phyloP scores from a whole-genome alignment of 2,888 invertebrate genomes.

The Lasiommata megera region DNA sequence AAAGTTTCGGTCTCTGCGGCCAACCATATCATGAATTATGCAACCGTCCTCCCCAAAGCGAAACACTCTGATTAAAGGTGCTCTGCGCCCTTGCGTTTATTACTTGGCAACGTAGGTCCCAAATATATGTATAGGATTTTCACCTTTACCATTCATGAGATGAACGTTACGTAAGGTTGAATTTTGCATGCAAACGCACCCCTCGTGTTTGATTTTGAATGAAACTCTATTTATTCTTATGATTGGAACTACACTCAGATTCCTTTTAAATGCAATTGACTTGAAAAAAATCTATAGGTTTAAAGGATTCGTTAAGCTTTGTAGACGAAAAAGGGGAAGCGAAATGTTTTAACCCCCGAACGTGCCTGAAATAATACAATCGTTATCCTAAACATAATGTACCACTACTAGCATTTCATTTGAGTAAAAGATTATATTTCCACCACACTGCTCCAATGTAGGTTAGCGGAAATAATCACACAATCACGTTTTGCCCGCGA shows the following conservation, averaged over 20 bases:
- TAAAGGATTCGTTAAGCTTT: slow-evolving; percentile 12
- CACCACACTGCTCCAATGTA: no score
- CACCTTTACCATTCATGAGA: slow-evolving; percentile 13
- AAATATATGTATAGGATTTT: slow-evolving; percentile 23
- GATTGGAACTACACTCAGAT: slow-evolving; percentile 16
- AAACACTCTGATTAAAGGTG: slow-evolving; percentile 43
- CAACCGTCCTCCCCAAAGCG: slow-evolving; percentile 38
- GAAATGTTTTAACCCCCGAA: background rate
- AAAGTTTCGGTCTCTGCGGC: slow-evolving; percentile 20
- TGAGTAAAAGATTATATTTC: no score
- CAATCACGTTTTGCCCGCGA: no score
- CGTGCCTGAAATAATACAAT: background rate
- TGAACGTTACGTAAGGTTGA: slow-evolving; percentile 4
- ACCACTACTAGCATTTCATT: no score
- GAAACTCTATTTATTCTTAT: slow-evolving; percentile 26
- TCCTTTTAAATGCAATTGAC: slow-evolving; percentile 16
- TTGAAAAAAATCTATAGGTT: slow-evolving; percentile 7
- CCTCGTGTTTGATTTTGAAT: slow-evolving; percentile 12
- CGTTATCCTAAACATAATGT: no score
- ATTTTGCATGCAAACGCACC: background rate
- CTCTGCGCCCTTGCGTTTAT: slow-evolving; percentile 34
- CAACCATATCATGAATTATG: slow-evolving; percentile 49
- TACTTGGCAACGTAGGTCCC: slow-evolving; percentile 25
- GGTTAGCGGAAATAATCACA: no score
- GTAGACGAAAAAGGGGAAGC: background rate